Evolutionary conservation across 2,797 vertebrate species (phyloP).

Genomic region (Staurois parvus): DNA sequence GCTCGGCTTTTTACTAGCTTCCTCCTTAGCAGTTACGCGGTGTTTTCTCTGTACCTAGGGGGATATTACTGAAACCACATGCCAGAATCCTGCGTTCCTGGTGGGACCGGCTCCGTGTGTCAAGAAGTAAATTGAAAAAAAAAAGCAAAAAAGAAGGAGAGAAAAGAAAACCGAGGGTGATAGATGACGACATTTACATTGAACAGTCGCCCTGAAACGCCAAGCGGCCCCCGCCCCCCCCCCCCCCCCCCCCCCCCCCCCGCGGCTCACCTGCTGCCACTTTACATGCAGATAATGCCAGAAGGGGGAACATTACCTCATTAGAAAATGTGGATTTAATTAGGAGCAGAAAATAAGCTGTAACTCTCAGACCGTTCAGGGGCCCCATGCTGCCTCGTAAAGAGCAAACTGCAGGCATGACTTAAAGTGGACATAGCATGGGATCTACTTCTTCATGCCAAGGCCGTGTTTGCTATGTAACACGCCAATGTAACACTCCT

Average conservation of each 20-base stretch:
- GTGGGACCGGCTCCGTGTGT: conserved; percentile 65
- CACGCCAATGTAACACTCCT: too few species aligned
- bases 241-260: conserved; percentile 68
- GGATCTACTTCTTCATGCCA: not conserved
- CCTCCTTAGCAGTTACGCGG: conserved; percentile 69
- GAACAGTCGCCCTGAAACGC: conserved; percentile 66
- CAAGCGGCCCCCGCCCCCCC: conserved; percentile 68
- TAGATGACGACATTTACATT: conserved; percentile 69
- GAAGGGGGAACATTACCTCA: conserved; percentile 68
- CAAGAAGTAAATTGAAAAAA: conserved; percentile 64
- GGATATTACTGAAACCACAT: conserved; percentile 67
- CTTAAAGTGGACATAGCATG: not conserved
- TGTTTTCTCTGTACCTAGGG: conserved; percentile 68
- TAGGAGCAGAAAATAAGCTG: conserved; percentile 68
- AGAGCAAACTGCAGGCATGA: not conserved
- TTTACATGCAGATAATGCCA: conserved; percentile 68
- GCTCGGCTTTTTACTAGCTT: conserved; percentile 68
- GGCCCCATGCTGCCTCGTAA: conserved; percentile 57
- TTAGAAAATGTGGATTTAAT: conserved; percentile 71
- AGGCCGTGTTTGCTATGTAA: not conserved
- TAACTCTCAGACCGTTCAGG: conserved; percentile 45
- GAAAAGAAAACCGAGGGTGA: conserved; percentile 61
- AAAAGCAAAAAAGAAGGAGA: not conserved
- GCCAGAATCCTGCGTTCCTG: conserved; percentile 62
- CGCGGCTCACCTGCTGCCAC: conserved; percentile 68